phyloP scores from a whole-genome alignment of 2,888 invertebrate species.

The Hyalella azteca region DNA sequence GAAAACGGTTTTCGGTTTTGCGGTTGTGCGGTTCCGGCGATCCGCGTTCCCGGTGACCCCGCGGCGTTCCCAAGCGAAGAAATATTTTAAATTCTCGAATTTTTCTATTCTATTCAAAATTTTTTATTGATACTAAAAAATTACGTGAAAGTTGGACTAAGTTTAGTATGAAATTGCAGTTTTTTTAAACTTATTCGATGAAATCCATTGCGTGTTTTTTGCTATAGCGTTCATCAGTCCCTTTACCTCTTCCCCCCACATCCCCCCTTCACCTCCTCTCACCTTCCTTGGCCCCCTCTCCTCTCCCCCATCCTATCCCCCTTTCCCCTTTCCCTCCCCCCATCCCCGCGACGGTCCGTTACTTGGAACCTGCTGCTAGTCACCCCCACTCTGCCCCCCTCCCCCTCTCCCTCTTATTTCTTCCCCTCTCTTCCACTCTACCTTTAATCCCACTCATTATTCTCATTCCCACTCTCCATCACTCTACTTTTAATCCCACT shows the following conservation, averaged over 20 bases:
- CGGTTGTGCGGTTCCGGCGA: no score
- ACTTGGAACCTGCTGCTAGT: not conserved
- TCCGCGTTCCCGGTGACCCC: no score
- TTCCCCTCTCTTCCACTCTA: not conserved
- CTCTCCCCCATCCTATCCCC: not conserved
- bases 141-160: no score
- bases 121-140: no score
- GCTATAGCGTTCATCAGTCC: not conserved
- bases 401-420: not conserved
- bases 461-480: not conserved
- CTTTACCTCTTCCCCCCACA: not conserved
- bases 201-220: no score
- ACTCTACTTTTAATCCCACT: not conserved
- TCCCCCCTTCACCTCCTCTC: not conserved
- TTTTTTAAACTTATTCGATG: no score
- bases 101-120: no score
- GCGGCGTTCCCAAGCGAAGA: no score
- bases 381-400: not conserved
- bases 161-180: no score
- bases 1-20: no score
- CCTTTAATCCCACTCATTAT: not conserved
- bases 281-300: not conserved
- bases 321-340: not conserved
- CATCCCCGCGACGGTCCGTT: not conserved
- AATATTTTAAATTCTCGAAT: no score